These are phyloP conservation scores for Rhinogobius similis DNA, from an alignment of 2,113 vertebrate species.

Conservation along the genomic window DNA sequence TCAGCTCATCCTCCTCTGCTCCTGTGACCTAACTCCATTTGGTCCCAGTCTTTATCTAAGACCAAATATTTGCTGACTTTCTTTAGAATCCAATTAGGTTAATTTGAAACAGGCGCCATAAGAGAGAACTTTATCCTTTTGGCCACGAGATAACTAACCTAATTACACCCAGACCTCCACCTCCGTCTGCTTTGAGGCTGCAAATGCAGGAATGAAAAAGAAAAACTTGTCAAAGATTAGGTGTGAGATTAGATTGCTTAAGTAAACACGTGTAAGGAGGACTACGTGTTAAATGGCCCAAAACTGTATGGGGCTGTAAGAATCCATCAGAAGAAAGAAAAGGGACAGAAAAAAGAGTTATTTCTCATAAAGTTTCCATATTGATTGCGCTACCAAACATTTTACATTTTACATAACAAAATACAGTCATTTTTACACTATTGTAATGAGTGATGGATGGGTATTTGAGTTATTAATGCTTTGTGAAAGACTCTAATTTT, in stretches of 20 bases:
- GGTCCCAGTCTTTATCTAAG: conserved; percentile 69
- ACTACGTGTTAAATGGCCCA: conserved; percentile 53
- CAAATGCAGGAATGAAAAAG: conserved; percentile 70
- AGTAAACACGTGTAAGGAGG: conserved; percentile 61
- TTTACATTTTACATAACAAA: background rate
- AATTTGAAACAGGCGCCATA: conserved; percentile 72
- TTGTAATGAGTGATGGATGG: too few species aligned
- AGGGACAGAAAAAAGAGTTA: conserved; percentile 21
- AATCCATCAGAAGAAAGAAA: conserved; percentile 65
- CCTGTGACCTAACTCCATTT: conserved; percentile 48
- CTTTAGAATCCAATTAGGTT: conserved; percentile 78
- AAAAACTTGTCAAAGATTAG: conserved; percentile 71
- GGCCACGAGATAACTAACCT: conserved; percentile 78
- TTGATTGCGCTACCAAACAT: background rate
- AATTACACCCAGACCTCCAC: conserved; percentile 74
- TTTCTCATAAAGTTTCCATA: background rate
- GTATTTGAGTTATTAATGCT: too few species aligned
- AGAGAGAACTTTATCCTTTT: conserved; percentile 75
- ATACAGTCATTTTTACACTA: too few species aligned
- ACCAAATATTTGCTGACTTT: conserved; percentile 72
- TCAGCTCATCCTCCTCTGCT: conserved; percentile 45
- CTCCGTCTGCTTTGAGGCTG: conserved; percentile 68
- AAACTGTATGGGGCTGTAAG: conserved; percentile 54
- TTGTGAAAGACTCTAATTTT: too few species aligned
- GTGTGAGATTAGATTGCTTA: conserved; percentile 73